These are phyloP conservation scores for Drosophila lacteicornis DNA, from an alignment of 1,140 invertebrate genomes.

Conservation along the genomic window DNA sequence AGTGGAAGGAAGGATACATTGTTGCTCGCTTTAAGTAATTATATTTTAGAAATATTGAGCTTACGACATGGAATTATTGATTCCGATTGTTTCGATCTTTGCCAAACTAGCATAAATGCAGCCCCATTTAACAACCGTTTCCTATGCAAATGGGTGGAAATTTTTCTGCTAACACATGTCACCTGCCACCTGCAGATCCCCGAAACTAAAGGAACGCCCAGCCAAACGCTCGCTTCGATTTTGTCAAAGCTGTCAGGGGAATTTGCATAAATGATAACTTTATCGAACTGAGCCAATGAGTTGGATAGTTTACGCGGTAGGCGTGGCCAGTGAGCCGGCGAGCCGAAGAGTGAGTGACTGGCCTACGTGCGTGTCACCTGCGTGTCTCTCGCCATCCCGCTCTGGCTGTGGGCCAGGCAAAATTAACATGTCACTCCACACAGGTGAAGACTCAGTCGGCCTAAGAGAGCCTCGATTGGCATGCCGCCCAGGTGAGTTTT, in stretches of 20 bases:
- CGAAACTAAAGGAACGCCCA: constrained; percentile 12
- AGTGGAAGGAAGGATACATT: constrained; percentile 1
- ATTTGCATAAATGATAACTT: constrained; percentile 83
- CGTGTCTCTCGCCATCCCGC: constrained; percentile 51
- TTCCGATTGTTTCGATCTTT: not conserved
- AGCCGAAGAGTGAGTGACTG: constrained; percentile 43
- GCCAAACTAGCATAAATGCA: no score
- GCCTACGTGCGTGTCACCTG: constrained; percentile 55
- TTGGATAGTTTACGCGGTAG: constrained; percentile 43
- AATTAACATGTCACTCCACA: constrained; percentile 71
- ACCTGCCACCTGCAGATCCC: constrained; percentile 5
- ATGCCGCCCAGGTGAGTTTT: constrained; percentile 20
- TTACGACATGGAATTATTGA: not conserved
- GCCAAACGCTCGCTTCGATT: constrained; percentile 18
- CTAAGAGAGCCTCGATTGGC: constrained; percentile 23
- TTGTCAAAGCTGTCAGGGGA: constrained; percentile 61
- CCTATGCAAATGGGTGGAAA: constrained; percentile 42
- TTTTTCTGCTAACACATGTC: constrained; percentile 14
- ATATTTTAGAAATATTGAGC: no score
- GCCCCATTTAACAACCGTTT: not conserved
- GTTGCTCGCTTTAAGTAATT: no score
- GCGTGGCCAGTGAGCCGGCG: constrained; percentile 56
- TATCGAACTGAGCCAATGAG: constrained; percentile 68
- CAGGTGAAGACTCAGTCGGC: constrained; percentile 34
- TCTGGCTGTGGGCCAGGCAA: constrained; percentile 51